Percentiles rank a stretch among this genome's conserved stretches.
Conservation (phyloP, 2,888 invertebrate genomes). For the Ennomos quercinarius region DNA sequence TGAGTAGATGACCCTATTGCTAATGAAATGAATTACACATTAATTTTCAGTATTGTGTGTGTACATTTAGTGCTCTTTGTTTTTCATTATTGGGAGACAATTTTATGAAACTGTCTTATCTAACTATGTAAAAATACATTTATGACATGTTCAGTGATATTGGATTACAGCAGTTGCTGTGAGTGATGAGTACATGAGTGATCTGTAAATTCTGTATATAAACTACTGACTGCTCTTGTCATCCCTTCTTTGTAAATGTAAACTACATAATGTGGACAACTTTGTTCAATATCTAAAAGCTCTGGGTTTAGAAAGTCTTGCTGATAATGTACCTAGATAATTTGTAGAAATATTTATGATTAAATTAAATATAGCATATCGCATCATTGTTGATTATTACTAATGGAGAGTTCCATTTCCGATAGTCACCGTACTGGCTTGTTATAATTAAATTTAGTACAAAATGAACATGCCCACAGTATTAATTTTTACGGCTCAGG, state of each 20-base stretch:
- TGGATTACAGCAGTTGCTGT: too few species aligned
- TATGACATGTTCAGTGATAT: too few species aligned
- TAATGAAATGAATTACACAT: too few species aligned
- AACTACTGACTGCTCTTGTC: conserved; percentile 2
- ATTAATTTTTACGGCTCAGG: conserved; percentile 51
- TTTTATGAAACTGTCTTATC: too few species aligned
- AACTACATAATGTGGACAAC: conserved; percentile 60
- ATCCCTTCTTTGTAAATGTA: conserved; percentile 37
- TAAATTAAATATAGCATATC: conserved; percentile 67
- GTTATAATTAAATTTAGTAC: conserved; percentile 53
- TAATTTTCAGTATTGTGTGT: too few species aligned
- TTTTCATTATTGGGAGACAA: too few species aligned
- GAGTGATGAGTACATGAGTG: too few species aligned
- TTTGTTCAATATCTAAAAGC: conserved; percentile 59
- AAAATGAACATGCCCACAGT: conserved; percentile 50
- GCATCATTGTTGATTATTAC: conserved; percentile 64
- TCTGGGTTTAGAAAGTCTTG: conserved; percentile 59
- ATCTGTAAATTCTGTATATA: background rate
- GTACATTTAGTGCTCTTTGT: too few species aligned
- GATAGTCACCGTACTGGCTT: conserved; percentile 49
- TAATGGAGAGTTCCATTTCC: conserved; percentile 53
- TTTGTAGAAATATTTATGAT: conserved; percentile 74
- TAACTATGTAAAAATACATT: too few species aligned
- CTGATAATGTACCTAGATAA: conserved; percentile 62
- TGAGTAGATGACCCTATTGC: too few species aligned